phyloP scores from a whole-genome alignment of 2,797 vertebrate species.

The Phyllotis vaccarum region DNA sequence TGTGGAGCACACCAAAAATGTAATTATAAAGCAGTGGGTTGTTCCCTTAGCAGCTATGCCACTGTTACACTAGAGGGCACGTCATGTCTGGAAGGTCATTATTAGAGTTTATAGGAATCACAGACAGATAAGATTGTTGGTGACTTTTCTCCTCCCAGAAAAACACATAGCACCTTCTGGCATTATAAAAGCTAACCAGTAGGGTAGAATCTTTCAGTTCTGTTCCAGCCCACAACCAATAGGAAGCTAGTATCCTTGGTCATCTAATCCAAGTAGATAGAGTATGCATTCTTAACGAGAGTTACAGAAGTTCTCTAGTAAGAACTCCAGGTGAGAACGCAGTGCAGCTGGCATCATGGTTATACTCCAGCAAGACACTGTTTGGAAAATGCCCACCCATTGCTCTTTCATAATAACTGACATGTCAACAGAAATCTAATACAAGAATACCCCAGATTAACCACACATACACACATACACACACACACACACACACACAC shows the following conservation, averaged over 20 bases:
- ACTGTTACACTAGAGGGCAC: not conserved
- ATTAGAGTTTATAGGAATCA: not conserved
- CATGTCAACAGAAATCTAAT: not conserved
- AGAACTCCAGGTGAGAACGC: not conserved
- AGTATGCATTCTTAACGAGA: not conserved
- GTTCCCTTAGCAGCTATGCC: not conserved
- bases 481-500: not conserved
- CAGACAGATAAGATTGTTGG: not conserved
- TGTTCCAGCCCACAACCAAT: not conserved
- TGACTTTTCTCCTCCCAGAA: not conserved
- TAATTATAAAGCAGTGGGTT: not conserved
- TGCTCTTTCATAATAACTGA: too few relatives aligned
- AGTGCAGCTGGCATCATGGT: not conserved
- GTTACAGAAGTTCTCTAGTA: accelerated
- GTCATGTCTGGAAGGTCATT: not conserved
- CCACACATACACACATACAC: not conserved
- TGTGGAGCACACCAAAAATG: not conserved
- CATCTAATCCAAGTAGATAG: not conserved
- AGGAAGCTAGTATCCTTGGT: not conserved
- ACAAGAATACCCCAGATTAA: not conserved
- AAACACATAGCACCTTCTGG: not conserved
- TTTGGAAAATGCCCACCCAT: too few relatives aligned
- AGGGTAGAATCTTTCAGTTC: not conserved
- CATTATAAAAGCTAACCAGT: not conserved
- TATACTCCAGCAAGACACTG: not conserved